Conservation (phyloP, 2,113 vertebrate species). For the Neolamprologus fasciatus region DNA sequence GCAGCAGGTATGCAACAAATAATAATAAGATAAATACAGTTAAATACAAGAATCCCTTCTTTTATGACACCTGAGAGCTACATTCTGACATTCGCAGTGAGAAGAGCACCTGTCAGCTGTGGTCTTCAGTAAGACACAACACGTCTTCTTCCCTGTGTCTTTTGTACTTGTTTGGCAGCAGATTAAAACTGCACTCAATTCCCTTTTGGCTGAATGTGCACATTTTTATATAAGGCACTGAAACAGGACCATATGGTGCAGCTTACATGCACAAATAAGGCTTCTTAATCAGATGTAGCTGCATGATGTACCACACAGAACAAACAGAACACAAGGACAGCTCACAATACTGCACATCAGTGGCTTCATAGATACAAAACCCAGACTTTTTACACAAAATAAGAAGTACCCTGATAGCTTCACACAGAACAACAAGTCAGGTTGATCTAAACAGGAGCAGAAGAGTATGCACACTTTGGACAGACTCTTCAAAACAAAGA, state of each 20-base stretch:
- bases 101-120: slow-evolving; percentile 6
- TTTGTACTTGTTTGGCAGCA: not conserved
- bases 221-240: not conserved
- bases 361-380: not conserved
- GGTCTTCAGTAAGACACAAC: not conserved
- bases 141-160: not conserved
- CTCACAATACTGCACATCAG: not conserved
- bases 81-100: slow-evolving; percentile 29
- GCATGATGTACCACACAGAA: not conserved
- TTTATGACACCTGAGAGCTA: slow-evolving; percentile 56
- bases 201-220: slow-evolving; percentile 33
- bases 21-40: slow-evolving; percentile 25
- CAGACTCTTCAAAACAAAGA: not conserved
- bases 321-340: not conserved
- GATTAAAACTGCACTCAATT: slow-evolving; percentile 2
- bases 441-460: not conserved
- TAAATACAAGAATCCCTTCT: slow-evolving; percentile 57
- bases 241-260: slow-evolving; percentile 4
- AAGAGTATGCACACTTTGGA: not conserved
- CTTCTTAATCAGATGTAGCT: not conserved
- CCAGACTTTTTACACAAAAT: not conserved
- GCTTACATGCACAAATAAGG: slow-evolving; percentile 2
- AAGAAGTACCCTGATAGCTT: slow-evolving; percentile 55
- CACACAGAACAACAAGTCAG: not conserved
- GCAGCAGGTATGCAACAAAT: not conserved